Evolutionary conservation across 2,888 invertebrate species (phyloP), one percentile per base, ranked within the genome.

Genomic region (Eupithecia dodoneata): DNA sequence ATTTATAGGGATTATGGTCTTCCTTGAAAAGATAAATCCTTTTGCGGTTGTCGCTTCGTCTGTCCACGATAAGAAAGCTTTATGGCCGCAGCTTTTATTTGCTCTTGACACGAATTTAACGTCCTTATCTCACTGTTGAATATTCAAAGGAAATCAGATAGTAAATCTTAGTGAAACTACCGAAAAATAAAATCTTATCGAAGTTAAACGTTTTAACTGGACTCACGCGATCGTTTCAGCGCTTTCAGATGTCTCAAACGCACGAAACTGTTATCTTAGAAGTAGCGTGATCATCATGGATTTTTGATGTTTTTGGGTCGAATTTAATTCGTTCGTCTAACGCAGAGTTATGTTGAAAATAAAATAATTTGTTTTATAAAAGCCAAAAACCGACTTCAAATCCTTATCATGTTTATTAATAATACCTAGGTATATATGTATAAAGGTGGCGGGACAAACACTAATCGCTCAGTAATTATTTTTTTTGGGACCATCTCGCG

Each of bases 11-110:
- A 18, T 18, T 55, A 55, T n/a, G 55, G 55, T 82, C 83, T 83
- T 84, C 15, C 3, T 76, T 73, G 80, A 82, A 82, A 85, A 90
- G 92, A 81, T 81, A 92, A 93, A 89, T 84, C 86, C 85, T 84
- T 86, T 87, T 84, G 86, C 84, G 87, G 76, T 75, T 76, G 75
- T 80, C 78, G 77, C 86, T 85, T 77, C 85, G 86, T 83, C 88
- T 87, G 87, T 89, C 86, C 87, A 83, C 87, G 93, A 94, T 93
- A 93, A 93, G 85, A 83, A 80, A 84, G 86, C 88, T 93, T 92
- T 91, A 93, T 88, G 80, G 88, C 87, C 85, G 78, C 81, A 82
- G 86, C 86, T 90, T 93, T 93, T 93, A 93, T 94, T 93, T 90
- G 88, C 81, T 85, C 88, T 89, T 90, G 92, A 89, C 93, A 93